These are phyloP conservation scores for Nomada fucata DNA, from an alignment of 2,888 invertebrate species.

Conservation along the genomic window DNA sequence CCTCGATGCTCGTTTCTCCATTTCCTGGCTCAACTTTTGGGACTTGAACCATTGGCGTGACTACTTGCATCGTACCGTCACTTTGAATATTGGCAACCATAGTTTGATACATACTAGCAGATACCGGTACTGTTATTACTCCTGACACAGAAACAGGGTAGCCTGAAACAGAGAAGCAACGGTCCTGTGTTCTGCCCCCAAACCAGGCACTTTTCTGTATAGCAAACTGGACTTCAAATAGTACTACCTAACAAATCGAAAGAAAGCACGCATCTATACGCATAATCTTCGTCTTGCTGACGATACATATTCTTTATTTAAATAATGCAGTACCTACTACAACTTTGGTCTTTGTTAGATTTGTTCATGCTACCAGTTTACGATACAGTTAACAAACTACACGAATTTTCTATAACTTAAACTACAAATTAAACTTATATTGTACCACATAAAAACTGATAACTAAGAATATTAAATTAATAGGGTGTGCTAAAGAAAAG, in stretches of 20 bases:
- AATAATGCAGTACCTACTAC: conserved; percentile 16
- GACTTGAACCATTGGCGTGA: conserved; percentile 93
- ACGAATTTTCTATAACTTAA: conserved; percentile 33
- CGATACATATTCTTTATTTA: conserved; percentile 19
- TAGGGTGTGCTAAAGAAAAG: conserved; percentile 50
- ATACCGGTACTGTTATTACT: conserved; percentile 97
- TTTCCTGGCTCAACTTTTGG: conserved; percentile 91
- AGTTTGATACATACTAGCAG: conserved; percentile 97
- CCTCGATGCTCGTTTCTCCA: conserved; percentile 89
- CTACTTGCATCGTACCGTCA: conserved; percentile 93
- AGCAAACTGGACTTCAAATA: conserved; percentile 63
- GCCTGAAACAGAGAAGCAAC: conserved; percentile 85
- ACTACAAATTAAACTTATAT: not conserved
- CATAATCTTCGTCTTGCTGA: not conserved
- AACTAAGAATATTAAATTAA: conserved; percentile 31
- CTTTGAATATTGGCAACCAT: conserved; percentile 96
- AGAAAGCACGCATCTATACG: conserved; percentile 1
- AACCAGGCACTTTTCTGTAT: conserved; percentile 61
- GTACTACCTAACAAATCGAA: not conserved
- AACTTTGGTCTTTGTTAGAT: not conserved
- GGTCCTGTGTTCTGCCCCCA: conserved; percentile 58
- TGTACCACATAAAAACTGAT: conserved; percentile 30
- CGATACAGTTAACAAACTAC: conserved; percentile 49
- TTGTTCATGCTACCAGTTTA: conserved; percentile 58
- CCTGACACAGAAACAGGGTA: conserved; percentile 95